Base-by-base conservation (phyloP, 1,140 invertebrate species). In the Chlorops oryzae region DNA sequence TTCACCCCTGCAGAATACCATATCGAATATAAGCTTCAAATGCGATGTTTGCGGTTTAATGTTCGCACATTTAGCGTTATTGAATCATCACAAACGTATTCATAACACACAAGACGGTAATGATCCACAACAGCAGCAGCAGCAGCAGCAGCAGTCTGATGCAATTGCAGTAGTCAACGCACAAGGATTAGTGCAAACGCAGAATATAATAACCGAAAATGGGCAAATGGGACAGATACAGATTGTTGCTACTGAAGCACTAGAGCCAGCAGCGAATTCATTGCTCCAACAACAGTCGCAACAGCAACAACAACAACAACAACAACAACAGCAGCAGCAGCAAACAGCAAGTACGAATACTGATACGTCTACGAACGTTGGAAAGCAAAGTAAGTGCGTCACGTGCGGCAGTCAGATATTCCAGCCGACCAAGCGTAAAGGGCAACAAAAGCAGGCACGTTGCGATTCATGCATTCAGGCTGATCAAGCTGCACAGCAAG, bases 11-110 rank as follows among this genome's bases (percentile, higher is more conserved):
- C 55, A 80, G 59, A 83, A 82, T 59, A 78, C 86, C 39, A 86
- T 87, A 58, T 84, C 82, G 17, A 85, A 86, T 59, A 86, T 87
- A 13, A 88, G 85, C 50, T 89, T 87, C 65, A 90, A 90, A 73
- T 90, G 88, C 71, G 88, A 90, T 72, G 83, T 89, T 3, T 90
- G 88, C 64, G 87, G 87, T 22, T 70, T 88, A 25, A 86, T 88
- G 73, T 90, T 90, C 67, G 82, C 82, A 2, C 87, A 90, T 63
- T 74, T 88, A 49, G 81, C 84, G 21, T 63, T 89, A 37, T 70
- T 90, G 1, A 88, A 87, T 72, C 84, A 88, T 59, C 87, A 90
- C 63, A 90, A 90, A 73, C 78, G 86, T 47, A 85, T 87, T 59
- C 86, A 88, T 63, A 81, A 81, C 56, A 75, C 77, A 50, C 78